phyloP scores from a whole-genome alignment of 1,140 invertebrate genomes.

The Acyrthosiphon pisum region DNA sequence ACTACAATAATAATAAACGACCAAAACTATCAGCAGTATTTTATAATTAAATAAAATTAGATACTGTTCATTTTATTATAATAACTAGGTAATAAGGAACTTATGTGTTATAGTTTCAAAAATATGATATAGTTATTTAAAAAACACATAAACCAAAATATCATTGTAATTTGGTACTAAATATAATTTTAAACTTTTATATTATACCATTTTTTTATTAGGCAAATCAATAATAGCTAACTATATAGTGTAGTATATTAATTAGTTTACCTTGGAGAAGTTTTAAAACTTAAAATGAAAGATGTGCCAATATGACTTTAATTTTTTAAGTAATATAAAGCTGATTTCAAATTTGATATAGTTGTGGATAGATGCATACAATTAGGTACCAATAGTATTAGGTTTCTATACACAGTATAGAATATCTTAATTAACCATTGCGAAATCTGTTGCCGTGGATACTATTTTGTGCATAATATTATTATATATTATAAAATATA shows the following conservation, averaged over 20 bases:
- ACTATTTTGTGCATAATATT: background rate
- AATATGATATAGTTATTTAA: too few relatives aligned
- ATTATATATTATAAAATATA: too few relatives aligned
- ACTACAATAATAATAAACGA: background rate
- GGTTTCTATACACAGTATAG: background rate
- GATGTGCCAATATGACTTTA: background rate
- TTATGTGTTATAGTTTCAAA: background rate
- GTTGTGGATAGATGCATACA: background rate
- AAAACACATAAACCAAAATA: background rate
- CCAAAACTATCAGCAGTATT: background rate
- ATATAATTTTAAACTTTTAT: background rate
- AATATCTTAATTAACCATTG: background rate
- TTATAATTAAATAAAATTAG: background rate
- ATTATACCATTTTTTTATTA: background rate
- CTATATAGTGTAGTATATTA: background rate
- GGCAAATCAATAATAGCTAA: background rate
- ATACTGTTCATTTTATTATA: background rate
- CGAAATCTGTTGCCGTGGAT: background rate
- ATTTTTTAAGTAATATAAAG: background rate
- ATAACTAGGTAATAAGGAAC: background rate
- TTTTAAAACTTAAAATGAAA: background rate
- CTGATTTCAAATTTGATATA: background rate
- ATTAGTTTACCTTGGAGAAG: background rate
- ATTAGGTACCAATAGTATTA: background rate
- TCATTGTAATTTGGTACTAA: background rate